phyloP scores from a whole-genome alignment of 2,797 vertebrate species.

The Pantherophis alleghaniensis region DNA sequence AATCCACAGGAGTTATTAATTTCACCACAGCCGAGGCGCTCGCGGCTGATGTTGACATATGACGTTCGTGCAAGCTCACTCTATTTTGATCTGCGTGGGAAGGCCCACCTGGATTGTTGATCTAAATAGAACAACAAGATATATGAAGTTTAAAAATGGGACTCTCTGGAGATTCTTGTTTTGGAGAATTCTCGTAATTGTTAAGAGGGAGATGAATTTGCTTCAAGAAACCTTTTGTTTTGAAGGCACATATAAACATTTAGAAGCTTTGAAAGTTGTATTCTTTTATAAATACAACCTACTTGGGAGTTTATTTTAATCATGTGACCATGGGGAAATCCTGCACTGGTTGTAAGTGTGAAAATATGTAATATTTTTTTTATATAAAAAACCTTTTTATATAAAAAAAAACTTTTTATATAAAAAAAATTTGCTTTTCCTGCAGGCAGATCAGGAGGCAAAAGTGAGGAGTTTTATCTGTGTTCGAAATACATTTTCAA shows the following conservation, averaged over 20 bases:
- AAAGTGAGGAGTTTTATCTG: constrained; percentile 33
- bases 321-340: rapidly evolving
- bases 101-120: background rate
- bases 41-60: background rate
- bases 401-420: too few species aligned
- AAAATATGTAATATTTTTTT: background rate
- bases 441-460: constrained; percentile 45
- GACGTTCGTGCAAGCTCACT: background rate
- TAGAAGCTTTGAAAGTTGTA: background rate
- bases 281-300: background rate
- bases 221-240: background rate
- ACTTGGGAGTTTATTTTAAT: background rate
- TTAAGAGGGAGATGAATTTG: background rate
- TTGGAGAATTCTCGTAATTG: background rate
- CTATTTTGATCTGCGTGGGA: background rate
- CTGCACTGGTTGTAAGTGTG: background rate
- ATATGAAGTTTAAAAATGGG: background rate
- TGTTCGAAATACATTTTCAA: constrained; percentile 15
- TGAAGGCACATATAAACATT: background rate
- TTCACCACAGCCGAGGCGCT: background rate
- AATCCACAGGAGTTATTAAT: background rate
- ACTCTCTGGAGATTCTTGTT: background rate
- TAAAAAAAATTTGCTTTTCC: constrained; percentile 48
- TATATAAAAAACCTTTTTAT: too few species aligned
- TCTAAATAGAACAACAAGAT: background rate